phyloP scores from a whole-genome alignment of 2,113 vertebrate species.

The Lates calcarifer region DNA sequence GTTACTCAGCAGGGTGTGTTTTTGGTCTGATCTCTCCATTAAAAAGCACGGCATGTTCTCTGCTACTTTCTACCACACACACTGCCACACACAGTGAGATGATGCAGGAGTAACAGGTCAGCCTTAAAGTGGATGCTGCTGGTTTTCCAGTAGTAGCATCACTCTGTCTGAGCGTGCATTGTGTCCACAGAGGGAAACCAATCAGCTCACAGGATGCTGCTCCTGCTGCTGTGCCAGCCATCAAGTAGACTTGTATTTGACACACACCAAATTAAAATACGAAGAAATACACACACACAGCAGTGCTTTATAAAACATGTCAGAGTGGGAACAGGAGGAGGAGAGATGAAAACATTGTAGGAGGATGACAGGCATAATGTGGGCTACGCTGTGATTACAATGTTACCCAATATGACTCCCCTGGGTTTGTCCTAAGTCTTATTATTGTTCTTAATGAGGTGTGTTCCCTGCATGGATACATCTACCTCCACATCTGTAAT shows the following conservation, averaged over 20 bases:
- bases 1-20: slow-evolving; percentile 6
- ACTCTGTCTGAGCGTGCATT: slow-evolving; percentile 25
- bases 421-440: not conserved
- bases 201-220: slow-evolving; percentile 13
- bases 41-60: slow-evolving; percentile 54
- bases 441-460: slow-evolving; percentile 14
- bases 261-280: slow-evolving; percentile 21
- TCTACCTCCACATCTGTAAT: not conserved
- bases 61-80: slow-evolving; percentile 24
- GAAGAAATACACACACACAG: not conserved
- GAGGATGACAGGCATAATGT: slow-evolving; percentile 1
- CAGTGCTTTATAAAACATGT: slow-evolving; percentile 12
- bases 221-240: not conserved
- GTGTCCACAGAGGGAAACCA: slow-evolving; percentile 26
- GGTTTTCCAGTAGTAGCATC: slow-evolving; percentile 17
- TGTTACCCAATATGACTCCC: slow-evolving; percentile 23
- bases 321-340: not conserved
- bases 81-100: slow-evolving; percentile 18
- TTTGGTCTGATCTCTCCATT: slow-evolving; percentile 52
- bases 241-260: slow-evolving; percentile 15
- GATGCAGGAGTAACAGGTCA: slow-evolving; percentile 49
- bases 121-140: slow-evolving; percentile 54
- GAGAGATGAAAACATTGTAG: not conserved
- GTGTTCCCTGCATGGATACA: slow-evolving; percentile 1
- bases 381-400: slow-evolving; percentile 44